phyloP scores from a whole-genome alignment of 2,797 vertebrate genomes.

The Iguana delicatissima region DNA sequence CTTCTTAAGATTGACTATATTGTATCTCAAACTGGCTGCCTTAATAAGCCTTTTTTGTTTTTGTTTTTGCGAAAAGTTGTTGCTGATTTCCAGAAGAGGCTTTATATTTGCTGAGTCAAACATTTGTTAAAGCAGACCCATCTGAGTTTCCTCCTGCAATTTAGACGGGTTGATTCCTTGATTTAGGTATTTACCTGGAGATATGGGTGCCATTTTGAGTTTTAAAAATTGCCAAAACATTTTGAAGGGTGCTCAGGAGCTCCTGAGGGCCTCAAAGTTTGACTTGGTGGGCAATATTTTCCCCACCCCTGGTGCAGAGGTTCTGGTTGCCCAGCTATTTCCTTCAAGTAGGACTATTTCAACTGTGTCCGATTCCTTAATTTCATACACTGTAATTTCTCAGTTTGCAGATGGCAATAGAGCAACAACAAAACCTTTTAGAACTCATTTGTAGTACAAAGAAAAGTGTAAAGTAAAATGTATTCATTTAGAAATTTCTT shows the following conservation, averaged over 20 bases:
- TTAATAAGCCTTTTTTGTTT: background rate
- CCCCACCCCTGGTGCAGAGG: background rate
- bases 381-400: background rate
- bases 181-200: background rate
- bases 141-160: background rate
- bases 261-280: too few relatives aligned
- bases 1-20: background rate
- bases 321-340: background rate
- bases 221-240: too few relatives aligned
- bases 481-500: background rate
- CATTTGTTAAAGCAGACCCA: background rate
- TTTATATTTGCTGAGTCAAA: background rate
- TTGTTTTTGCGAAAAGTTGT: background rate
- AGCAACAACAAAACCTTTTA: background rate
- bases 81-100: background rate
- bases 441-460: slow-evolving; percentile 5
- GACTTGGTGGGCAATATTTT: too few relatives aligned
- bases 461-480: background rate
- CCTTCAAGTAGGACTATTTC: background rate
- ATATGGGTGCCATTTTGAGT: background rate
- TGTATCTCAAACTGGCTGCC: background rate
- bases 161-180: background rate
- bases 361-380: background rate
- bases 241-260: too few relatives aligned
- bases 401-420: background rate